Conservation (phyloP, 2,797 vertebrate species). For the Lacerta agilis region DNA sequence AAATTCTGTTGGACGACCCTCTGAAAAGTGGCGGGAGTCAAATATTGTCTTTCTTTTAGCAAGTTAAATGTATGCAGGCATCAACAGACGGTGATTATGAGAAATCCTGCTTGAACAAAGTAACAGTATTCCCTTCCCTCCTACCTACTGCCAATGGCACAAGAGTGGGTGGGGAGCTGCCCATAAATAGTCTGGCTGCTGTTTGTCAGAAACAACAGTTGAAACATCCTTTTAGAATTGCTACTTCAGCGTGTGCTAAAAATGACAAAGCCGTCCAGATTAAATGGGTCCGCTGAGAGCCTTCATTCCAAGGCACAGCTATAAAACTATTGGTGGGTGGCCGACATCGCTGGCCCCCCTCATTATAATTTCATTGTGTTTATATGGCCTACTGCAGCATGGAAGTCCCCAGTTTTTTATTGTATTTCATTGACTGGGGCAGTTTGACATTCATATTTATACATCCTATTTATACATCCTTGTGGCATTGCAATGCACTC, state of each 20-base stretch:
- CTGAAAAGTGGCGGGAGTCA: slow-evolving; percentile 40
- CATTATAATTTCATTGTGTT: slow-evolving; percentile 81
- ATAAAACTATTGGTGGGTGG: slow-evolving; percentile 81
- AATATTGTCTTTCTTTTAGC: slow-evolving; percentile 59
- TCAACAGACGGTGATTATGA: slow-evolving; percentile 74
- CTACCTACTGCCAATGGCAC: slow-evolving; percentile 72
- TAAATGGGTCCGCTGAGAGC: slow-evolving; percentile 77
- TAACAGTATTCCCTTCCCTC: slow-evolving; percentile 68
- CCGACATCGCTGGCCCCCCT: slow-evolving; percentile 70
- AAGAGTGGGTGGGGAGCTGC: slow-evolving; percentile 71
- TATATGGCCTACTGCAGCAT: slow-evolving; percentile 69
- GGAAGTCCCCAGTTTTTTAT: slow-evolving; percentile 74
- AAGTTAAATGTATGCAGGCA: slow-evolving; percentile 71
- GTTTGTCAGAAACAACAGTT: slow-evolving; percentile 76
- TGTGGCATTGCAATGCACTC: slow-evolving; percentile 68
- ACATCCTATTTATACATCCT: slow-evolving; percentile 76
- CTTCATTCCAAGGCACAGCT: slow-evolving; percentile 75
- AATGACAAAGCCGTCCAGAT: slow-evolving; percentile 79
- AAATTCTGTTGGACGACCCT: slow-evolving; percentile 2
- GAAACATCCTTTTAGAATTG: slow-evolving; percentile 72
- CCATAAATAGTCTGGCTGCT: slow-evolving; percentile 81
- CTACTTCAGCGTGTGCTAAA: slow-evolving; percentile 77
- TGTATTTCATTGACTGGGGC: slow-evolving; percentile 70
- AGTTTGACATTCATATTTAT: slow-evolving; percentile 83
- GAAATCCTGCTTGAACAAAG: slow-evolving; percentile 75